These are phyloP conservation scores for Agrypnus murinus DNA, from an alignment of 2,888 invertebrate genomes.

Conservation along the genomic window DNA sequence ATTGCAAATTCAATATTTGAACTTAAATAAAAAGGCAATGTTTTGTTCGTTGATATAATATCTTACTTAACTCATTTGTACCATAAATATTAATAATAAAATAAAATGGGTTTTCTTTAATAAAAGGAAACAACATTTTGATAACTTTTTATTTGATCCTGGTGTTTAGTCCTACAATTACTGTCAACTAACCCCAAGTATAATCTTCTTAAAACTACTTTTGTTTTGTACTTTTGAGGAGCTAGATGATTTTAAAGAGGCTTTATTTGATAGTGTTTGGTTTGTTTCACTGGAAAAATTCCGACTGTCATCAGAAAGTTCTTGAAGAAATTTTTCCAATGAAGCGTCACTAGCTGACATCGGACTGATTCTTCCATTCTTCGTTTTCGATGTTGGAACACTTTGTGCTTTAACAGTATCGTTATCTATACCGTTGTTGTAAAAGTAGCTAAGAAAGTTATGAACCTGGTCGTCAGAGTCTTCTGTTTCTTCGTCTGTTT, in stretches of 20 bases:
- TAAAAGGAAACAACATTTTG: no score
- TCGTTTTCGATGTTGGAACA: background rate
- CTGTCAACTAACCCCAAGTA: constrained; percentile 17
- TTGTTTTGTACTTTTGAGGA: constrained; percentile 32
- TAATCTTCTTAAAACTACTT: background rate
- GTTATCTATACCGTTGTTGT: background rate
- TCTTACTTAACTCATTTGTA: no score
- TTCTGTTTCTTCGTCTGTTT: constrained; percentile 53
- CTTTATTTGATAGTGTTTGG: background rate
- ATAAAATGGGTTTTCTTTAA: no score
- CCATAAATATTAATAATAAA: no score
- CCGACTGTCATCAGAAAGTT: constrained; percentile 51
- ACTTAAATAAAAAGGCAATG: no score
- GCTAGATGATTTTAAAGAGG: no score
- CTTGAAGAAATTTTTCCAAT: constrained; percentile 65
- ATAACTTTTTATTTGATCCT: no score
- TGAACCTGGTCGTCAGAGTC: constrained; percentile 42
- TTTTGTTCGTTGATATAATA: no score
- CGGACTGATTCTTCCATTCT: background rate
- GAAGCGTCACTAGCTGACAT: constrained; percentile 57
- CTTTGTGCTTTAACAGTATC: background rate
- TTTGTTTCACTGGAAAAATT: background rate
- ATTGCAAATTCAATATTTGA: no score
- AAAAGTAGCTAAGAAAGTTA: constrained; percentile 10
- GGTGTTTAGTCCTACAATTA: background rate